phyloP scores from a whole-genome alignment of 92 coral and sea anemone genomes.

The Actinostola sp. region DNA sequence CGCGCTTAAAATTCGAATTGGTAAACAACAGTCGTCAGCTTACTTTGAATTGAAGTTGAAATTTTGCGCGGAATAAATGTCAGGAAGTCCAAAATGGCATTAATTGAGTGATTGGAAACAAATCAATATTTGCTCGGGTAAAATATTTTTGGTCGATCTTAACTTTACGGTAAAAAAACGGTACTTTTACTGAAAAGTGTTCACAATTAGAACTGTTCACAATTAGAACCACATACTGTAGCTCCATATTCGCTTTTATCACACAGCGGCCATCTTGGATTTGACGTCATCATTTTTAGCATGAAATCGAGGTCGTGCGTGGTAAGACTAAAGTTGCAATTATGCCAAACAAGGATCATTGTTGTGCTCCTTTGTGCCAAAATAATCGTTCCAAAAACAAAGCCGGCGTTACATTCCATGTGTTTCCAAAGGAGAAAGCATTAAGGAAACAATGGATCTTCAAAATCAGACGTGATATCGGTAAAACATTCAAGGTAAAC shows the following conservation, averaged over 20 bases:
- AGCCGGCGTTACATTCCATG: conserved; percentile 29
- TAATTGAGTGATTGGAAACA: too few species aligned
- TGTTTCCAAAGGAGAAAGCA: conserved; percentile 21
- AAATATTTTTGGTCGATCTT: too few species aligned
- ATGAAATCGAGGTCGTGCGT: conserved; percentile 9
- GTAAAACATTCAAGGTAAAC: conserved; percentile 33
- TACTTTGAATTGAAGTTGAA: too few species aligned
- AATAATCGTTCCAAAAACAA: conserved; percentile 31
- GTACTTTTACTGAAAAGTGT: too few species aligned
- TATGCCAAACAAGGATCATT: conserved; percentile 23
- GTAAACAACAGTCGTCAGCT: too few species aligned
- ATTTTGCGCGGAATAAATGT: too few species aligned
- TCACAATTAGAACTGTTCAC: too few species aligned
- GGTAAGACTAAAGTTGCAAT: neutral
- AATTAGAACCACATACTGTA: too few species aligned
- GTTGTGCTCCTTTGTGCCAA: conserved; percentile 34
- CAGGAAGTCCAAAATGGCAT: too few species aligned
- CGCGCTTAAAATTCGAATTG: too few species aligned
- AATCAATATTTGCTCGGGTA: too few species aligned
- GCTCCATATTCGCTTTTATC: conserved; percentile 11
- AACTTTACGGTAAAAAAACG: too few species aligned
- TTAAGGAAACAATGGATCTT: conserved; percentile 37
- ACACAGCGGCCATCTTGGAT: neutral
- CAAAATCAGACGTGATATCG: conserved; percentile 31
- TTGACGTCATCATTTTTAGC: conserved; percentile 5